A percentile compares a stretch with the other conserved stretches of the same genome.
These are phyloP conservation scores for Euleptes europaea DNA, from an alignment of 2,113 vertebrate genomes.

Conservation along the genomic window DNA sequence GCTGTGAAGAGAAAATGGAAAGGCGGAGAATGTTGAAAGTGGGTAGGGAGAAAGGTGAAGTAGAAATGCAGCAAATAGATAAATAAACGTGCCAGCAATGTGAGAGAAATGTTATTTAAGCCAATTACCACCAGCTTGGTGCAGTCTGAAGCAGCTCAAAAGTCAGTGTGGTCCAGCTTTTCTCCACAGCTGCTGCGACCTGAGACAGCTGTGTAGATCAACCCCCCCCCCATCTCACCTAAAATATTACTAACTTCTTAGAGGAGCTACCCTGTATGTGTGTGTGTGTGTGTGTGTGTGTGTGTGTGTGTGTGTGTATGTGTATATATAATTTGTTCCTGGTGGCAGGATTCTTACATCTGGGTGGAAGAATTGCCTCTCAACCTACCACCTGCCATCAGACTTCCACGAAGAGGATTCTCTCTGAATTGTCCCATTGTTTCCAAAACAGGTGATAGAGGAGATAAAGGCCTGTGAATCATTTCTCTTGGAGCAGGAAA, in stretches of 20 bases:
- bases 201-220: neutral
- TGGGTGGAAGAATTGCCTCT: neutral
- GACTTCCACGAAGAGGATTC: neutral
- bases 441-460: constrained; percentile 26
- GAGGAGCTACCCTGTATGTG: neutral
- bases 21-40: too few relatives aligned
- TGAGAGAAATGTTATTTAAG: too few relatives aligned
- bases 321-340: neutral
- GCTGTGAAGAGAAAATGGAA: too few relatives aligned
- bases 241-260: neutral
- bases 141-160: neutral
- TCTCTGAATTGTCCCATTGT: constrained; percentile 32
- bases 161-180: neutral
- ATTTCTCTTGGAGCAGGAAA: neutral
- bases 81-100: too few relatives aligned
- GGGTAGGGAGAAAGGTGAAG: too few relatives aligned
- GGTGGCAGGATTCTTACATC: neutral
- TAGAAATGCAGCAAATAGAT: too few relatives aligned
- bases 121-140: neutral
- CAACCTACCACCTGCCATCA: neutral
- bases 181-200: neutral
- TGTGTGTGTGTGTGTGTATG: too few relatives aligned
- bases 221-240: neutral
- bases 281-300: too few relatives aligned
- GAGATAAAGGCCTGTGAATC: fast-evolving